Percentiles rank a stretch among this genome's conserved stretches.
Evolutionary conservation across 1,140 invertebrate genomes (phyloP).

Genomic region (Euglossa dilemma): DNA sequence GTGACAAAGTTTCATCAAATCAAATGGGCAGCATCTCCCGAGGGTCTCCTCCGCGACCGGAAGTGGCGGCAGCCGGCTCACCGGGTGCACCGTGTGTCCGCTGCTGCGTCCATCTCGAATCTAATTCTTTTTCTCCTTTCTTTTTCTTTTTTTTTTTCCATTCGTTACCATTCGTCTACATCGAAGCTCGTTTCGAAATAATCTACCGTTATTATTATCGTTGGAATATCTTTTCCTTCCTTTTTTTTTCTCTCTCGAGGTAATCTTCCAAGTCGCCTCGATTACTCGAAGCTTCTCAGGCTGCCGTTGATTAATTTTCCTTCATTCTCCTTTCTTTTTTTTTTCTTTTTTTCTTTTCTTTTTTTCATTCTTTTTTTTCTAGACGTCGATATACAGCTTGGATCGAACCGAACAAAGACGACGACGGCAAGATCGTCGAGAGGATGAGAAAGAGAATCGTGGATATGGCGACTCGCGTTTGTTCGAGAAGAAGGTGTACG

Average conservation of each 20-base stretch:
- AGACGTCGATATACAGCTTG: not conserved
- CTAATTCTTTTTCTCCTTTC: not conserved
- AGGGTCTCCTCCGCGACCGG: constrained; percentile 68
- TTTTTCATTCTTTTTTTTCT: not conserved
- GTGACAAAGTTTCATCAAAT: constrained; percentile 80
- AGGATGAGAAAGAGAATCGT: not conserved
- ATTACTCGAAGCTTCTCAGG: too few relatives aligned
- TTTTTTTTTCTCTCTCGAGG: too few relatives aligned
- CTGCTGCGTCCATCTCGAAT: constrained; percentile 36
- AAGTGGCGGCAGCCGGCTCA: constrained; percentile 62
- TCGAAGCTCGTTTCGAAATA: not conserved
- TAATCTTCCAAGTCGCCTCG: too few relatives aligned
- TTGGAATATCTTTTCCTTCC: not conserved
- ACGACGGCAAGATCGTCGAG: not conserved
- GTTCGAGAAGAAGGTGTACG: not conserved
- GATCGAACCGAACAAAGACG: not conserved
- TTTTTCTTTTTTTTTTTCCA: not conserved
- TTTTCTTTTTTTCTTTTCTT: not conserved
- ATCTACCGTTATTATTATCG: not conserved
- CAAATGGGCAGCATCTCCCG: constrained; percentile 79
- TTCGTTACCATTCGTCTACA: not conserved
- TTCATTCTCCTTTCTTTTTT: not conserved
- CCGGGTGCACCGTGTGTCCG: constrained; percentile 51
- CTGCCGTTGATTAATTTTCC: not conserved
- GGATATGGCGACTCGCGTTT: not conserved